Base-by-base conservation (phyloP, 2,113 vertebrate species). In the Panthera leo region DNA sequence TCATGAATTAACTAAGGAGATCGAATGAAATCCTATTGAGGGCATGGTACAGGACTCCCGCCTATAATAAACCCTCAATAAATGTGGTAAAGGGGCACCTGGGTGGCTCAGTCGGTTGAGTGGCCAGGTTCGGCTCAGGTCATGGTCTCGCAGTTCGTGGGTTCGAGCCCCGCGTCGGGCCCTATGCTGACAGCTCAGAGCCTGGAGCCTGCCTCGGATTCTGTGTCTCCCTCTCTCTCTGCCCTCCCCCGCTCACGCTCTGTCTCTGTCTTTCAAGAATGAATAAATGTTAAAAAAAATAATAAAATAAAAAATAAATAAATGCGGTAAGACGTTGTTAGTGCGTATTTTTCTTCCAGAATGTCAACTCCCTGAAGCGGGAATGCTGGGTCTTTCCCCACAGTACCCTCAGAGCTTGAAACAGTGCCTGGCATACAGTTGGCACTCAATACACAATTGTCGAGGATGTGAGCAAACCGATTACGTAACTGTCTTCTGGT, bases 401-500 rank as follows among this genome's bases (percentile, higher is more conserved):
- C 1, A 2, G 2, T 4, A 0, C 36, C 79, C 53, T 63, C 67
- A 63, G 76, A 65, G 63, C 51, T 55, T 31, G 25, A 48, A 34
- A 65, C 23, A 16, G 36, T 2, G 12, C 53, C 67, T 58, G 68
- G 19, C 71, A 34, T 67, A 21, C 9, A 21, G 53, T 0, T 2
- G 5, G 27, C 61, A 29, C 79, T 42, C 39, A 29, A 0, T 2
- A 9, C 18, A 4, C 45, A 5, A 13, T 21, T 71, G 95, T 2
- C 1, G 39, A 18, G 39, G 12, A 42, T 27, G 14, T 0, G 10
- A 42, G 75, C 1, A 12, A 31, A 5, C 5, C 0, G 0, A 31
- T 97, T 79, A 85, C 71, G 31, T 95, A 63, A 86, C 36, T 1
- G 0, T 5, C 48, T 90, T 89, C 94, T 73, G 85, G 90, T 85